These are phyloP conservation scores for Alauda arvensis DNA, from an alignment of 2,797 vertebrate species.

Conservation along the genomic window DNA sequence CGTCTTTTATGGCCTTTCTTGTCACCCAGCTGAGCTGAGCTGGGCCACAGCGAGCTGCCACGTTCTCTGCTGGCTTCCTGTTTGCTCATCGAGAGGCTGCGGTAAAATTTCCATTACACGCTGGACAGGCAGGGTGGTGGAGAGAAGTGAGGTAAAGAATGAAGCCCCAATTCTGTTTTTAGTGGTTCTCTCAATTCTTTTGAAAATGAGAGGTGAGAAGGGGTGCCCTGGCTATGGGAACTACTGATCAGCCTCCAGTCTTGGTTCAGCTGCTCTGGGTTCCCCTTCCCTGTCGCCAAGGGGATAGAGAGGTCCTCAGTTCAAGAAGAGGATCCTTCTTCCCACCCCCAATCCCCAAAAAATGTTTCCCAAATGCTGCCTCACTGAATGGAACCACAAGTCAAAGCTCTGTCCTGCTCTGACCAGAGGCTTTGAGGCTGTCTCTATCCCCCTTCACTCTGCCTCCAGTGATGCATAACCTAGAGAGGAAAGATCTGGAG, in stretches of 20 bases:
- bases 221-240: background rate
- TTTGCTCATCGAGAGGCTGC: slow-evolving; percentile 75
- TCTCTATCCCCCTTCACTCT: too few relatives aligned
- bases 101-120: slow-evolving; percentile 89
- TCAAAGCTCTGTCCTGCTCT: background rate
- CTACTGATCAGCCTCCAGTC: background rate
- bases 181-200: background rate
- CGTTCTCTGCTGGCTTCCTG: slow-evolving; percentile 77
- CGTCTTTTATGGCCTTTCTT: slow-evolving; percentile 42
- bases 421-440: background rate
- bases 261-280: fast-evolving
- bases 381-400: background rate
- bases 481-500: fast-evolving
- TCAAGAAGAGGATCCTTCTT: background rate
- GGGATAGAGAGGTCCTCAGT: background rate
- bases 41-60: slow-evolving; percentile 24
- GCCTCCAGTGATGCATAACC: fast-evolving
- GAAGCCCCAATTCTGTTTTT: background rate
- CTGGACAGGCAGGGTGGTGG: slow-evolving; percentile 61
- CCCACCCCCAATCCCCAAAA: background rate
- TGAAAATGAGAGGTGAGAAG: background rate
- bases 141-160: background rate
- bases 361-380: background rate
- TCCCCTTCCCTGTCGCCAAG: background rate
- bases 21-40: background rate